phyloP scores from a whole-genome alignment of 2,888 invertebrate species.

The Hyposoter didymator region DNA sequence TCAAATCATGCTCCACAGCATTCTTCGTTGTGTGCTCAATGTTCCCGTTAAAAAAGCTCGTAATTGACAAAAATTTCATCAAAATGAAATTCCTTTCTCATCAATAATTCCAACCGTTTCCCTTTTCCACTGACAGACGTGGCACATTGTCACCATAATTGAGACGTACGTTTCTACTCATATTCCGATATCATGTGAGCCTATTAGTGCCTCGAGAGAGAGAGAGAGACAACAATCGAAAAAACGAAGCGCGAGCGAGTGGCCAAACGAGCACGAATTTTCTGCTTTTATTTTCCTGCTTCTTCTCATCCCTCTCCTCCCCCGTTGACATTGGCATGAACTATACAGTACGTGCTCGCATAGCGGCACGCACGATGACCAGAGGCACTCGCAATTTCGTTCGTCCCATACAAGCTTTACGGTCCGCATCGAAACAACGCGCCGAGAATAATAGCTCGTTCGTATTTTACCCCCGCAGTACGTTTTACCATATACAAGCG shows the following conservation, averaged over 20 bases:
- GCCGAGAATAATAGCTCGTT: constrained; percentile 61
- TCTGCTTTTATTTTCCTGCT: background rate
- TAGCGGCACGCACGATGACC: constrained; percentile 52
- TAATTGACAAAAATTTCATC: background rate
- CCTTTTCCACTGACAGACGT: background rate
- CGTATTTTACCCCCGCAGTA: constrained; percentile 22
- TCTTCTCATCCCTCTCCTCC: constrained; percentile 2
- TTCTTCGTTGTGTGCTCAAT: background rate
- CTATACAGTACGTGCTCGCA: constrained; percentile 41
- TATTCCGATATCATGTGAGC: constrained; percentile 15
- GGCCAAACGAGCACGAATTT: background rate
- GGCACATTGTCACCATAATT: background rate
- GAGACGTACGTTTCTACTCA: constrained; percentile 6
- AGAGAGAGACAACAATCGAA: background rate
- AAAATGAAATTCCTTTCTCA: background rate
- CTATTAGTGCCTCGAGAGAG: constrained; percentile 20
- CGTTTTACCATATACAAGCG: constrained; percentile 36
- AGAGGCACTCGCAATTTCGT: constrained; percentile 60
- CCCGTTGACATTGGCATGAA: constrained; percentile 12
- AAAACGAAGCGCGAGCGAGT: background rate
- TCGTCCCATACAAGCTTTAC: constrained; percentile 58
- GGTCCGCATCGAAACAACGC: constrained; percentile 64
- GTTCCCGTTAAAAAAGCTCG: background rate
- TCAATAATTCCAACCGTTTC: background rate
- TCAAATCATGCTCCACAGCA: background rate